phyloP scores from a whole-genome alignment of 2,888 invertebrate species.

The Nomada ruficornis region DNA sequence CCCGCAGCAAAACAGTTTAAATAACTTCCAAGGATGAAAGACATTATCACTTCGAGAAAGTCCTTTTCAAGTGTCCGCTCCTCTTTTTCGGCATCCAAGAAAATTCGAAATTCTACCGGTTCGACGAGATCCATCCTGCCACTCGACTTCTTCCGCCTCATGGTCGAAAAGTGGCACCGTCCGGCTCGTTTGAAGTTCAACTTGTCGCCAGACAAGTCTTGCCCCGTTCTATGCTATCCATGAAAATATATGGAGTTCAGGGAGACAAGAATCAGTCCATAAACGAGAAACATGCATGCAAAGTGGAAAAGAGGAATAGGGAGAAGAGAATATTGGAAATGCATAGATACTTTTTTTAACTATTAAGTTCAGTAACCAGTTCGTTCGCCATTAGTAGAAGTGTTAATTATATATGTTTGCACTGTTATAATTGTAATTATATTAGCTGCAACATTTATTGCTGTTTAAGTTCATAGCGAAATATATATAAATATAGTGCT shows the following conservation, averaged over 20 bases:
- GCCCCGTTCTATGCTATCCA: neutral
- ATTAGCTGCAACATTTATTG: too few species aligned
- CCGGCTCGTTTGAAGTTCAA: constrained; percentile 64
- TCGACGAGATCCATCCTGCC: constrained; percentile 70
- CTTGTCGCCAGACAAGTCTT: constrained; percentile 44
- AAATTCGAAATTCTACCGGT: constrained; percentile 15
- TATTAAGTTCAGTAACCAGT: too few species aligned
- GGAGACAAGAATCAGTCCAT: too few species aligned
- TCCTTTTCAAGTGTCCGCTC: neutral
- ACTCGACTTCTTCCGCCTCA: constrained; percentile 62
- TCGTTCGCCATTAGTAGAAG: too few species aligned
- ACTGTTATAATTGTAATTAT: too few species aligned
- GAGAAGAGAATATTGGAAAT: too few species aligned
- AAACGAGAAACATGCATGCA: too few species aligned
- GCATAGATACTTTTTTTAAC: too few species aligned
- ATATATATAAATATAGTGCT: too few species aligned
- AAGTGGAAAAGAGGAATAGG: too few species aligned
- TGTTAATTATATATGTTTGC: too few species aligned
- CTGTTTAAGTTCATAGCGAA: too few species aligned
- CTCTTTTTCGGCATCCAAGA: neutral
- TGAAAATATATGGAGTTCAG: neutral
- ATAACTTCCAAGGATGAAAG: neutral
- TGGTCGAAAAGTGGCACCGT: constrained; percentile 31
- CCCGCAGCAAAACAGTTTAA: neutral
- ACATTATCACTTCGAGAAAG: neutral